A percentile compares a stretch with the other conserved stretches of the same genome.
These are phyloP conservation scores for Lanius ludovicianus DNA, from an alignment of 2,113 vertebrate species.

Conservation along the genomic window DNA sequence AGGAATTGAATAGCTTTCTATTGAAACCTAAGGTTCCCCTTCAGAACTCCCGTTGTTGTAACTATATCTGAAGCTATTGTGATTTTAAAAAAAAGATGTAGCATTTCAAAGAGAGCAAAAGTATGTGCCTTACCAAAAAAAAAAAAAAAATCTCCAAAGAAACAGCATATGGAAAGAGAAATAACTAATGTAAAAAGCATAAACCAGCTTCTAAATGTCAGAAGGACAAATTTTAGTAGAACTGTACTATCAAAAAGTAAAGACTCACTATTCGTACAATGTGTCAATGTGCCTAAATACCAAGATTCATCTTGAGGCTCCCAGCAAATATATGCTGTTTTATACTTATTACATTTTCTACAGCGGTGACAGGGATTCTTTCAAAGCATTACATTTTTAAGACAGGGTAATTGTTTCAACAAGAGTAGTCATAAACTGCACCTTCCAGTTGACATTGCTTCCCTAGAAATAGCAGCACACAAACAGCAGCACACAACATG, in stretches of 20 bases:
- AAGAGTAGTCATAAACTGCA: not conserved
- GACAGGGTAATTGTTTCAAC: not conserved
- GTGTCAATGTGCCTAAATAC: not conserved
- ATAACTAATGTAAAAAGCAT: not conserved
- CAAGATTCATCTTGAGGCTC: not conserved
- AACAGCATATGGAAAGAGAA: not conserved
- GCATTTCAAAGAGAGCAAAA: not conserved
- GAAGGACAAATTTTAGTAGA: not conserved
- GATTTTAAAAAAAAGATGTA: not conserved
- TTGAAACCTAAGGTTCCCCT: not conserved
- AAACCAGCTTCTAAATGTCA: not conserved
- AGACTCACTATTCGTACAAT: not conserved
- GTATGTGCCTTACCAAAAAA: not conserved
- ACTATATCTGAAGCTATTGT: not conserved
- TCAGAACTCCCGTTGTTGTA: not conserved
- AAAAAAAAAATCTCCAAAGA: not conserved
- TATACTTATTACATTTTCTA: not conserved
- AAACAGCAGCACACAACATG: not conserved
- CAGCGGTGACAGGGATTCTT: not conserved
- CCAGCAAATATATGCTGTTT: not conserved
- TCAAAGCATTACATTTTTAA: not conserved
- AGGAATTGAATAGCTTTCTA: not conserved
- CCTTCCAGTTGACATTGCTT: not conserved
- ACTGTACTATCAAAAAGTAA: not conserved
- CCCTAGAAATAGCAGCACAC: not conserved